These are phyloP conservation scores for Rhopilema esculentum DNA, from an alignment of 30 jellyfish, hydroid and myxozoan species.

Conservation along the genomic window DNA sequence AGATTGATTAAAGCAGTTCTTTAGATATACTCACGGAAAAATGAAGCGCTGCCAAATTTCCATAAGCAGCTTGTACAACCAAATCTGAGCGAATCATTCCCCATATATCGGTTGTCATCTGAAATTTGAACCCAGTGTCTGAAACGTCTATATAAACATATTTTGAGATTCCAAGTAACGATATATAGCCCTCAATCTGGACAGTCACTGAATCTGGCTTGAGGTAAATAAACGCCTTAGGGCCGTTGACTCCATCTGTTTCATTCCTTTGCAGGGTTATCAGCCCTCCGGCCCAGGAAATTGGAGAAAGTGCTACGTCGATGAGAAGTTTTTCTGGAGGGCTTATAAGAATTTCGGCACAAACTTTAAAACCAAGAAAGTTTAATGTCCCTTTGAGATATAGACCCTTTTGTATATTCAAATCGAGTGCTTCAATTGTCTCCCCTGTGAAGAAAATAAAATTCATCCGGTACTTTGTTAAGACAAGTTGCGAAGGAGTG, in stretches of 20 bases:
- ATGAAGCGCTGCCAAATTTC: constrained; percentile 17
- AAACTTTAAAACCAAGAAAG: constrained; percentile 52
- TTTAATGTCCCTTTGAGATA: constrained; percentile 37
- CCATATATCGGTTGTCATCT: constrained; percentile 14
- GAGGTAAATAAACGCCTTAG: constrained; percentile 9
- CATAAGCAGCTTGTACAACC: constrained; percentile 48
- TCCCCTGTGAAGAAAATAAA: constrained; percentile 9
- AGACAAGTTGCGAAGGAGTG: neutral
- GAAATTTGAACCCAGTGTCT: constrained; percentile 50
- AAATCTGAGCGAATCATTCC: neutral
- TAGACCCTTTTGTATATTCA: constrained; percentile 24
- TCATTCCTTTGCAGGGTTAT: constrained; percentile 11
- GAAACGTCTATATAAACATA: constrained; percentile 22
- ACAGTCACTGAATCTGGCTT: constrained; percentile 18
- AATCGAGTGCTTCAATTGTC: constrained; percentile 28
- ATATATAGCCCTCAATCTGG: constrained; percentile 57
- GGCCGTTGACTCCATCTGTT: constrained; percentile 41
- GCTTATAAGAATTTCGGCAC: constrained; percentile 30
- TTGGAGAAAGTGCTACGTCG: constrained; percentile 63
- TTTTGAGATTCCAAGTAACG: constrained; percentile 32
- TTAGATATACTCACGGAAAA: constrained; percentile 39
- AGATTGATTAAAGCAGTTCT: no score
- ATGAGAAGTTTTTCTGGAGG: constrained; percentile 17
- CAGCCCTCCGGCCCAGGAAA: constrained; percentile 52
- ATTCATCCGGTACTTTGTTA: no score